Evolutionary conservation across 2,888 invertebrate species (phyloP).

Genomic region (Hermaeophaga mercurialis): DNA sequence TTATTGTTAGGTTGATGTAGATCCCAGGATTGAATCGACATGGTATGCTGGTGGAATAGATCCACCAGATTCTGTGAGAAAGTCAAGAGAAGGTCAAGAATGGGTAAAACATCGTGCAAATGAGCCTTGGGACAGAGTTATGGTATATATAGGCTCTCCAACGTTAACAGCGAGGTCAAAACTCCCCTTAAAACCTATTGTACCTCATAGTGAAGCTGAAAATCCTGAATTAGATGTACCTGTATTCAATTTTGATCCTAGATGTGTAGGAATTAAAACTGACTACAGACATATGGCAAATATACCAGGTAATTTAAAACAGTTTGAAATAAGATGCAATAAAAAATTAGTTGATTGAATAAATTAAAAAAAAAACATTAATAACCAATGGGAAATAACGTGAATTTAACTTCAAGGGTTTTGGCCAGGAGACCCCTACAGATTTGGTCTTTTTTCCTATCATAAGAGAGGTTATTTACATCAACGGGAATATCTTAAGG

Average conservation of each 20-base stretch:
- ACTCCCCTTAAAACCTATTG: slow-evolving; percentile 70
- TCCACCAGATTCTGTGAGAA: slow-evolving; percentile 59
- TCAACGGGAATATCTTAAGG: slow-evolving; percentile 58
- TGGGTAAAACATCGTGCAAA: slow-evolving; percentile 59
- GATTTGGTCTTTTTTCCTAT: slow-evolving; percentile 79
- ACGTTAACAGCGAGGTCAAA: slow-evolving; percentile 67
- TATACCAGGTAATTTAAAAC: slow-evolving; percentile 67
- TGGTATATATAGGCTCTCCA: slow-evolving; percentile 75
- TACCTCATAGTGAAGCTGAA: slow-evolving; percentile 62
- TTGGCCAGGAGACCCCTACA: slow-evolving; percentile 81
- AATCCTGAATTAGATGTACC: slow-evolving; percentile 65
- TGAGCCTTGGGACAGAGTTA: slow-evolving; percentile 66
- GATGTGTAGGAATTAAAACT: slow-evolving; percentile 63
- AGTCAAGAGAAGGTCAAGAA: slow-evolving; percentile 47
- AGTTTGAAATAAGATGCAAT: background rate
- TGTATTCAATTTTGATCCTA: slow-evolving; percentile 65
- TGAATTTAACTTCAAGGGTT: slow-evolving; percentile 63
- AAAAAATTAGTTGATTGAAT: too few relatives aligned
- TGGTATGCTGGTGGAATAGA: slow-evolving; percentile 82
- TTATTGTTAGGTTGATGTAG: slow-evolving; percentile 69
- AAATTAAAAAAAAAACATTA: too few relatives aligned
- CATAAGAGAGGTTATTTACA: slow-evolving; percentile 69
- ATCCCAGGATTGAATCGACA: slow-evolving; percentile 82
- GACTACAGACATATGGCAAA: slow-evolving; percentile 70
- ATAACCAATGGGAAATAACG: background rate